Percentiles rank a stretch among this genome's conserved stretches.
Evolutionary conservation across 2,797 vertebrate genomes (phyloP).

Genomic region (Chloroceryle inda): DNA sequence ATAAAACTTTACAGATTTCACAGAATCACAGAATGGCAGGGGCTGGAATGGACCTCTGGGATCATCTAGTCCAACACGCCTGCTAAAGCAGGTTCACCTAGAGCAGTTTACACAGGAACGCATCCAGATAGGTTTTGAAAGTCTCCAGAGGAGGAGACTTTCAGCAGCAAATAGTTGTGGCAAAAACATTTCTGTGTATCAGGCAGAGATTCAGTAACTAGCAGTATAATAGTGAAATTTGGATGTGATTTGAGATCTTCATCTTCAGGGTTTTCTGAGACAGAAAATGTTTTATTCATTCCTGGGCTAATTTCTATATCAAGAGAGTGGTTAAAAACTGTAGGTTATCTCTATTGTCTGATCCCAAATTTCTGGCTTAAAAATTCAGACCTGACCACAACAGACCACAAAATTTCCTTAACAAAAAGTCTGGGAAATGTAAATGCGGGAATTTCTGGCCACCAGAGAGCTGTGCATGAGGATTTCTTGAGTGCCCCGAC

Average conservation of each 20-base stretch:
- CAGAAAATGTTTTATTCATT: background rate
- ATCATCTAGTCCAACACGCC: background rate
- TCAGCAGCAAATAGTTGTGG: background rate
- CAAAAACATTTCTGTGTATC: background rate
- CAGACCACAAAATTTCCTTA: background rate
- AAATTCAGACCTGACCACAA: background rate
- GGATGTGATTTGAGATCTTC: background rate
- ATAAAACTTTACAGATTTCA: background rate
- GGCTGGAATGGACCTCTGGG: background rate
- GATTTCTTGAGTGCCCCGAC: background rate
- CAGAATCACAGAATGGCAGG: background rate
- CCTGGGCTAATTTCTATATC: background rate
- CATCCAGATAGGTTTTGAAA: background rate
- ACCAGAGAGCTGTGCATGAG: background rate
- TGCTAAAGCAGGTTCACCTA: background rate
- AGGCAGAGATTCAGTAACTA: background rate
- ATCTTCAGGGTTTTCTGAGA: background rate
- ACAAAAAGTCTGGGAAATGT: background rate
- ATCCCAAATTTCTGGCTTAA: background rate
- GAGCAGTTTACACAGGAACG: background rate
- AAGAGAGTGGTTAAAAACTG: background rate
- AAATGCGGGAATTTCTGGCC: background rate
- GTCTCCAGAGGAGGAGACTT: background rate
- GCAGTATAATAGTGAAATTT: background rate
- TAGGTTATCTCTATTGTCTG: background rate